Evolutionary conservation across 2,888 invertebrate genomes (phyloP).

Genomic region (Toxonevra muliebris): DNA sequence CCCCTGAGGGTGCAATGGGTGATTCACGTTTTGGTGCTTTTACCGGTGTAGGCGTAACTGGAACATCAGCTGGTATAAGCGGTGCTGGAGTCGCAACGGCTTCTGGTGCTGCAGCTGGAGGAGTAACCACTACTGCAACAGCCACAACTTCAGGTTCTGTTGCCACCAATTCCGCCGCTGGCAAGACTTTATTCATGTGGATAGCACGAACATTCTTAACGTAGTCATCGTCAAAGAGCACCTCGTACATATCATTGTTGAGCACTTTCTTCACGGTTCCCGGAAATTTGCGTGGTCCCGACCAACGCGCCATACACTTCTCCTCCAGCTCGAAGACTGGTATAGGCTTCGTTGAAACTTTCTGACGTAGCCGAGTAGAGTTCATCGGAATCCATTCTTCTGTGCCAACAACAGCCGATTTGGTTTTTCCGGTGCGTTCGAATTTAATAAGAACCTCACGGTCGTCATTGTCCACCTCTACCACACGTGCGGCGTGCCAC

Average conservation of each 20-base stretch:
- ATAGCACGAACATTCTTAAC: conserved; percentile 77
- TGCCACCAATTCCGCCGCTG: neutral
- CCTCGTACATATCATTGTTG: conserved; percentile 82
- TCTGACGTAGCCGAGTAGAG: conserved; percentile 77
- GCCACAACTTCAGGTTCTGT: neutral
- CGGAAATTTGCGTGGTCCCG: conserved; percentile 84
- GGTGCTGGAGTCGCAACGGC: conserved; percentile 4
- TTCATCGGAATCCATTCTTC: conserved; percentile 94
- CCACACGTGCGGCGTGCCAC: conserved; percentile 84
- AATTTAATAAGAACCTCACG: conserved; percentile 89
- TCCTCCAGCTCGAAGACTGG: conserved; percentile 72
- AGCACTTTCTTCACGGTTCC: conserved; percentile 79
- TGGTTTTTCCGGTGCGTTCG: conserved; percentile 69
- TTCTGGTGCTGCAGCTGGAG: conserved; percentile 3
- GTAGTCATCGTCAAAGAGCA: conserved; percentile 90
- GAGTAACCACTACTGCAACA: neutral
- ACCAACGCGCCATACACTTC: conserved; percentile 88
- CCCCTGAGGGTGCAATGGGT: conserved; percentile 48
- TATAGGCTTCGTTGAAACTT: conserved; percentile 51
- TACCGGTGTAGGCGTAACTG: conserved; percentile 45
- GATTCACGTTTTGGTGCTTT: conserved; percentile 42
- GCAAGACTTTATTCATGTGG: conserved; percentile 73
- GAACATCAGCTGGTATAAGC: conserved; percentile 13
- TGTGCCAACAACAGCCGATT: conserved; percentile 62
- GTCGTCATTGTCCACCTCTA: conserved; percentile 87